phyloP scores from a whole-genome alignment of 1,140 invertebrate species.

The Tachypleus tridentatus region DNA sequence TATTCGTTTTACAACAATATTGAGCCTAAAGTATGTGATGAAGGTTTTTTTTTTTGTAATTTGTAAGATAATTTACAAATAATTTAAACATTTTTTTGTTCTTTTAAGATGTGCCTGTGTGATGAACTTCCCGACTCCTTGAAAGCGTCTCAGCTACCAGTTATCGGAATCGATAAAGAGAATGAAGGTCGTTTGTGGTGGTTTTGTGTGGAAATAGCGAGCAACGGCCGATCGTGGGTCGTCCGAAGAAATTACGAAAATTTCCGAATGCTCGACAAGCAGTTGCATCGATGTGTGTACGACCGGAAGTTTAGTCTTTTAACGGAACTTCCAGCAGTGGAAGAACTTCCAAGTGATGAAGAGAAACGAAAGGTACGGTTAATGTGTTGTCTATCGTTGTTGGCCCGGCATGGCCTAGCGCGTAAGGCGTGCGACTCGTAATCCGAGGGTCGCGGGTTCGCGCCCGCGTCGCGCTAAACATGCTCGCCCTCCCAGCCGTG shows the following conservation, averaged over 20 bases:
- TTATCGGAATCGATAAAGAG: constrained; percentile 15
- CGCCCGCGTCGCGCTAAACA: too few species aligned
- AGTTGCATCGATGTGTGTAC: constrained; percentile 89
- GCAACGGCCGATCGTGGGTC: constrained; percentile 32
- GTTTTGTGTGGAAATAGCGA: constrained; percentile 19
- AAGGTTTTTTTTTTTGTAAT: too few species aligned
- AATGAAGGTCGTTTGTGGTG: constrained; percentile 14
- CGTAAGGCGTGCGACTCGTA: too few species aligned
- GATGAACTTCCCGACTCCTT: constrained; percentile 9
- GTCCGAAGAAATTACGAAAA: constrained; percentile 44
- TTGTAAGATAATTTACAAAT: too few species aligned
- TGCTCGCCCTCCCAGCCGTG: too few species aligned
- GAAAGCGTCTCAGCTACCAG: constrained; percentile 3
- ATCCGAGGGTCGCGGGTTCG: too few species aligned
- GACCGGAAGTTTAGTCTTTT: constrained; percentile 62
- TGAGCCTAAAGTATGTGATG: too few species aligned
- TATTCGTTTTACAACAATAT: too few species aligned
- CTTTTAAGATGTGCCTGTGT: constrained; percentile 13
- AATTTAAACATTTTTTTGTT: too few species aligned
- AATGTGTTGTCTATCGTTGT: constrained; percentile 5
- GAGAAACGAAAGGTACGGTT: constrained; percentile 4
- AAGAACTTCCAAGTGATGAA: neutral
- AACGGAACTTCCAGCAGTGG: constrained; percentile 5
- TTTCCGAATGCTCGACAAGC: constrained; percentile 77
- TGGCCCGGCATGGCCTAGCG: too few species aligned